Base-by-base conservation (phyloP, 2,888 invertebrate species). In the Dasysyrphus tricinctus region DNA sequence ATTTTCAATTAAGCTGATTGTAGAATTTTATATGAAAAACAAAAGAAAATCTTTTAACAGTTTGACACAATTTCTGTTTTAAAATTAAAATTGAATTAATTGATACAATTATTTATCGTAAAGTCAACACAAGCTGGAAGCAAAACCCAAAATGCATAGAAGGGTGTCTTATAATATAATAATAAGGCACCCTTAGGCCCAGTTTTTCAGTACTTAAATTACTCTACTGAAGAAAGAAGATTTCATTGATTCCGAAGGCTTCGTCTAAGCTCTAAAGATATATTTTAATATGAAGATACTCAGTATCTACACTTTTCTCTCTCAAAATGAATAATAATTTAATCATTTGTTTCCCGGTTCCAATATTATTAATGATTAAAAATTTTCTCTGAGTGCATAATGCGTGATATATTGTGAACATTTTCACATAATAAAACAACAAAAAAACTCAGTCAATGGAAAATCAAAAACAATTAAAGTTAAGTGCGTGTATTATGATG, bases 401-500 rank as follows among this genome's bases (percentile, higher is more conserved):
- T 39, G 44, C 59, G 59, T 42, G 59, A 39, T 19, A 19, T 24
- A 8, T 51, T 59, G 42, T 14, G 29, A 24, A 29, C 54, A 77
- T 81, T 49, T 63, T 24, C 29, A 65, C 54, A 34, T 51, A 65
- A 59, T 34, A 70, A 32, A 16, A 12, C 24, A 14, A 19, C 19
- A 6, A 54, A 56, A 24, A n/a, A 63, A 47, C 8, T 9, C 67
- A 75, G 5, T 34, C 16, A 42, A 16, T 32, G 19, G 16, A 63
- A 63, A 32, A 24, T 14, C 39, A 47, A 67, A 65, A 57, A 49
- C 59, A 67, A 75, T 69, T 56, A 47, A 54, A 37, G 14, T 57
- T 14, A 34, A 69, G 47, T 79, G 69, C 73, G 79, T 74, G 63
- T 14, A 37, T 54, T 8, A 37, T 44, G 14, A 69, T 54, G 78